Base-by-base conservation (phyloP, 2,113 vertebrate species). In the Scalopus aquaticus region DNA sequence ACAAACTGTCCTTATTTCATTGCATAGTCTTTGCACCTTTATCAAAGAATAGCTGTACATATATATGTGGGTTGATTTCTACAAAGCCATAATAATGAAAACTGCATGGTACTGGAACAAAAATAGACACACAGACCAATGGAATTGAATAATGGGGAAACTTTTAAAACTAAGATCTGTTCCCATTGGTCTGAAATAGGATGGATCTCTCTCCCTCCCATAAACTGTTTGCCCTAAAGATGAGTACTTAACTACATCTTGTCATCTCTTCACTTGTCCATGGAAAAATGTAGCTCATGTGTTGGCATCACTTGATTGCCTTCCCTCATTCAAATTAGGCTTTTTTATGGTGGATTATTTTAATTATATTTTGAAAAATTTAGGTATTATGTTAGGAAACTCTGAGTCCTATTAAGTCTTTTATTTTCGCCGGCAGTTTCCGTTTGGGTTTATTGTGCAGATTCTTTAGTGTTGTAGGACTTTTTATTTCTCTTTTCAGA, bases 401-500 rank as follows among this genome's bases (percentile, higher is more conserved):
- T 70, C 44, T 44, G 56, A 26, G 17, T 90, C 32, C 60, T 80
- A 70, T 76, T 76, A 77, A 65, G 74, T 81, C 19, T 84, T 87
- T 88, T 72, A 81, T 46, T 91, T 91, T 69, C 65, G 67, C 24
- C 69, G 37, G 56, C 22, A 72, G 16, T 87, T 39, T 92, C 56
- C 9, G 44, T 44, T 44, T 95, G 82, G 17, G 17, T 72, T 93
- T 82, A 56, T 92, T 19, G 26, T 79, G 35, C 24, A 83, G 58
- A 92, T 95, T 89, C 39, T 93, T 95, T 56, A 79, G 56, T 78
- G 24, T 62, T 91, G 24, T 67, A 73, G 42, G 28, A 89, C 51
- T 86, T 93, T 88, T 92, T 81, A 22, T 90, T 30, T 81, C 54
- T 94, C 64, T n/a, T 93, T 96, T 95, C 73, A 95, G 85, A 77